Conservation (phyloP, 1,140 invertebrate species). For the Saccostrea cuccullata region DNA sequence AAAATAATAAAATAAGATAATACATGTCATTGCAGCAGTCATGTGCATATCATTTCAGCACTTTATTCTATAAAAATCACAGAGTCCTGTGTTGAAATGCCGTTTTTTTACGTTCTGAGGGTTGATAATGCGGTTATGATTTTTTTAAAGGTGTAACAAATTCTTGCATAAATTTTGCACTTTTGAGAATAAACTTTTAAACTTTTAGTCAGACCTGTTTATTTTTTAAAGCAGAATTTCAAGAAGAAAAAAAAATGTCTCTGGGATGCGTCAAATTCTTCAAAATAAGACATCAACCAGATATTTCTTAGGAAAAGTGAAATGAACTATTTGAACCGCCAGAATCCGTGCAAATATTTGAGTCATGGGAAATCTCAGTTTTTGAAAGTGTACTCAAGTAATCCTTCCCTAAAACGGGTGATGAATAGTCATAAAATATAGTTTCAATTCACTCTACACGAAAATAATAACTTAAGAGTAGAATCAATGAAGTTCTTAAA, state of each 20-base stretch:
- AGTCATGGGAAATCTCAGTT: not conserved
- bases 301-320: conserved; percentile 4
- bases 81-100: too few relatives aligned
- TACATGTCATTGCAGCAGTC: too few relatives aligned
- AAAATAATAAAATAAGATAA: too few relatives aligned
- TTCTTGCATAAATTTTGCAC: not conserved
- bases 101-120: too few relatives aligned
- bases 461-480: not conserved
- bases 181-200: not conserved
- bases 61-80: too few relatives aligned
- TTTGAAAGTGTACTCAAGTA: conserved; percentile 8
- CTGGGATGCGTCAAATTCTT: not conserved
- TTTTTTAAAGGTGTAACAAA: not conserved
- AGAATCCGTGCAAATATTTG: conserved; percentile 33
- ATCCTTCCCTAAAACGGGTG: conserved; percentile 6
- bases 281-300: conserved; percentile 18
- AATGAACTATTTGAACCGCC: conserved; percentile 21
- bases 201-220: not conserved
- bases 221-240: not conserved
- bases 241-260: not conserved
- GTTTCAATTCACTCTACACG: not conserved
- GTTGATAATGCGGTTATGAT: not conserved
- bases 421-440: conserved; percentile 29
- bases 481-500: conserved; percentile 26
- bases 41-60: too few relatives aligned